Evolutionary conservation across 2,888 invertebrate species (phyloP).

Genomic region (Diabrotica balteata): DNA sequence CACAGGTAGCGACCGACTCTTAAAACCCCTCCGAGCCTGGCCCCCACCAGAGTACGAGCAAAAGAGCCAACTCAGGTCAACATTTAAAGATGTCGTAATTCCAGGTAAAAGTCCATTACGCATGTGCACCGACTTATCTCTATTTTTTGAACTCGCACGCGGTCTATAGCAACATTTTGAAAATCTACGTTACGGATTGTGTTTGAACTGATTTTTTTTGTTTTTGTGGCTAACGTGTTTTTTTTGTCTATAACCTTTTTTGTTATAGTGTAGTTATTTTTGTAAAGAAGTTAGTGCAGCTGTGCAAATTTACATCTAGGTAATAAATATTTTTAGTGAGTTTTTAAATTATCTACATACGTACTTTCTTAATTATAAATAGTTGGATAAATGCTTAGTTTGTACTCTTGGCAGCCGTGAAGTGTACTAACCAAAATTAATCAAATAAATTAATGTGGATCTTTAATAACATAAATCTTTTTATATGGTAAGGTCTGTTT

Average conservation of each 20-base stretch:
- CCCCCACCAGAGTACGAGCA: conserved; percentile 51
- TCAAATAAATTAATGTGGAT: no score
- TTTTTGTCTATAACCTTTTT: neutral
- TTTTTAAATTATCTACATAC: neutral
- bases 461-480: no score
- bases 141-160: neutral
- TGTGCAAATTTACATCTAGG: neutral
- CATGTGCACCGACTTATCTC: conserved; percentile 40
- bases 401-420: no score
- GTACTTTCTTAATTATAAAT: no score
- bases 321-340: conserved; percentile 7
- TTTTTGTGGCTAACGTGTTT: conserved; percentile 1
- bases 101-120: conserved; percentile 51
- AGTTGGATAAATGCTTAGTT: no score
- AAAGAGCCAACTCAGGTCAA: conserved; percentile 45
- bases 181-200: neutral
- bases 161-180: neutral
- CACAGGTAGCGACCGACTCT: conserved; percentile 39
- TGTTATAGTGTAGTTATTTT: neutral
- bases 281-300: conserved; percentile 10
- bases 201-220: conserved; percentile 5
- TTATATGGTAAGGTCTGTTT: no score
- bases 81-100: conserved; percentile 54
- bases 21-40: conserved; percentile 51
- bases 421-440: no score